phyloP scores from a whole-genome alignment of 2,888 invertebrate species.

The Selenia dentaria region DNA sequence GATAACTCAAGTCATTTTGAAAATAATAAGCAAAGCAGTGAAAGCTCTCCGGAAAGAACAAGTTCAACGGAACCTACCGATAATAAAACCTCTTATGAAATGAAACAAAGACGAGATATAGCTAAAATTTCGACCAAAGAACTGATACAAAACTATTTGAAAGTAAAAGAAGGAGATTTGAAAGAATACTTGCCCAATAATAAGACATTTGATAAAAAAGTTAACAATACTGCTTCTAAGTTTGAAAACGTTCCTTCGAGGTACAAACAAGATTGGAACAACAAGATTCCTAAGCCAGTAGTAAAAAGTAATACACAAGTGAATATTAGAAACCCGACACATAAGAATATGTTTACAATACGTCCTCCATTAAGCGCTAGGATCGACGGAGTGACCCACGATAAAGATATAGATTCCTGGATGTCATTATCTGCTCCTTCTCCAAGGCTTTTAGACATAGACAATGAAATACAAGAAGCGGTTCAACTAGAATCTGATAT shows the following conservation, averaged over 20 bases:
- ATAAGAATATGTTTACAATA: slow-evolving; percentile 56
- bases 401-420: slow-evolving; percentile 80
- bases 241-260: slow-evolving; percentile 43
- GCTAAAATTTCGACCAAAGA: slow-evolving; percentile 75
- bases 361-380: slow-evolving; percentile 67
- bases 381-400: slow-evolving; percentile 69
- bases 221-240: slow-evolving; percentile 46
- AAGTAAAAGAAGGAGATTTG: slow-evolving; percentile 73
- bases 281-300: slow-evolving; percentile 46
- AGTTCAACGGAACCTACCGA: slow-evolving; percentile 37
- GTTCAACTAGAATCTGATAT: slow-evolving; percentile 29
- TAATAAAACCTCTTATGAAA: slow-evolving; percentile 51
- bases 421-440: slow-evolving; percentile 74
- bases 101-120: slow-evolving; percentile 54
- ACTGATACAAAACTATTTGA: slow-evolving; percentile 74
- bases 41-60: slow-evolving; percentile 41
- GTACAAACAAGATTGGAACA: slow-evolving; percentile 66
- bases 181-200: slow-evolving; percentile 49
- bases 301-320: slow-evolving; percentile 44
- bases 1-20: slow-evolving; percentile 51
- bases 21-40: slow-evolving; percentile 44
- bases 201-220: slow-evolving; percentile 57
- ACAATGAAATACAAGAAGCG: slow-evolving; percentile 27
- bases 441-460: slow-evolving; percentile 57
- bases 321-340: slow-evolving; percentile 55